Conservation (phyloP, 2,113 vertebrate species). For the Petroica traversi region DNA sequence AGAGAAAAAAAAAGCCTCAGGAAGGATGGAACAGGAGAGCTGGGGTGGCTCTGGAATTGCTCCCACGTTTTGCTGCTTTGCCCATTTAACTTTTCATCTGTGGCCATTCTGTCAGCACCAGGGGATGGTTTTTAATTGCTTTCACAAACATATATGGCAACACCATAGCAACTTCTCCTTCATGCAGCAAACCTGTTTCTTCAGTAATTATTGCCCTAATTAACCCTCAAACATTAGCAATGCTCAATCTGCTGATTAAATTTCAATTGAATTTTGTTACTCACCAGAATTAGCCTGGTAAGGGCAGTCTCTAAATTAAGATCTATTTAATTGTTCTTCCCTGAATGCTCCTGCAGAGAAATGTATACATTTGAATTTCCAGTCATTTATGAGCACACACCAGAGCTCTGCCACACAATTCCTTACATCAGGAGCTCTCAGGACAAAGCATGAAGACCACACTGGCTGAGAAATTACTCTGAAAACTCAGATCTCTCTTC, state of each 20-base stretch:
- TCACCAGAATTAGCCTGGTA: not conserved
- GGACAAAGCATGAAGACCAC: not conserved
- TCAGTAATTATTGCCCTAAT: conserved; percentile 27
- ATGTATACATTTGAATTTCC: not conserved
- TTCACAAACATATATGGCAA: not conserved
- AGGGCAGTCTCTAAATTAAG: conserved; percentile 20
- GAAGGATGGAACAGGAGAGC: not conserved
- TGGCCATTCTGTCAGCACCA: not conserved
- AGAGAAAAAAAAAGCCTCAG: not conserved
- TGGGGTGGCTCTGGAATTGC: not conserved
- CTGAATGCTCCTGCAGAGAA: not conserved
- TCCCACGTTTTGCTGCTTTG: not conserved
- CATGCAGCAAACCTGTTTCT: not conserved
- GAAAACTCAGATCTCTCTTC: not conserved
- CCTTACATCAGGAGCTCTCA: not conserved
- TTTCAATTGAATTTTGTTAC: conserved; percentile 1
- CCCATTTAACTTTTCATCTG: not conserved
- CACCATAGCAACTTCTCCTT: conserved; percentile 28
- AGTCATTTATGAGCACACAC: not conserved
- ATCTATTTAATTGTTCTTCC: conserved; percentile 11
- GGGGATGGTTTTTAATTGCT: not conserved
- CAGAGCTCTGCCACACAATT: not conserved
- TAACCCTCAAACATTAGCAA: conserved; percentile 8
- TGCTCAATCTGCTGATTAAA: conserved; percentile 7
- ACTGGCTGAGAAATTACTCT: not conserved